Base-by-base conservation (phyloP, 2,888 invertebrate species). In the Druceiella hillmani region DNA sequence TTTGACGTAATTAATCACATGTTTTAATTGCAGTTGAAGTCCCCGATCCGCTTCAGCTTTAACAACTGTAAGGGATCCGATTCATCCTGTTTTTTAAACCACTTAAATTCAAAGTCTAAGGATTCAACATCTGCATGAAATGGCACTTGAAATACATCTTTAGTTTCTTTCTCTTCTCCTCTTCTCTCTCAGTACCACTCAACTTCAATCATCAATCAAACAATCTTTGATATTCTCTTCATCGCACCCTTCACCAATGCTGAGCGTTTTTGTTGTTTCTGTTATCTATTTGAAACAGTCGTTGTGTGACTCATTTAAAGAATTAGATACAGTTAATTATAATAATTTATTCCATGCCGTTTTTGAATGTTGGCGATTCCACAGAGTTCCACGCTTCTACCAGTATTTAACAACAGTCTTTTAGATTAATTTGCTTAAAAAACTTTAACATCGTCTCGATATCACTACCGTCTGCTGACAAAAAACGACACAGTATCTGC, bases 41-140 rank as follows among this genome's bases (percentile, higher is more conserved):
- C n/a, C 6, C 22, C 6, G 22, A n/a, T 20, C n/a, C 22, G 9
- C n/a, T 20, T 20, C n/a, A 20, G 9, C n/a, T 20, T 6, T 20
- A 20, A n/a, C 22, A 20, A n/a, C 22, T n/a, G 22, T n/a, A 20
- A 7, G 9, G 22, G 22, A n/a, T 20, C 22, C n/a, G 22, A 20
- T 20, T 20, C 22, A 20, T n/a, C n/a, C 22, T 20, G 22, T 20
- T n/a, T 20, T n/a, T 20, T 20, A 20, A 20, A 20, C 22, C 22
- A 20, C n/a, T 20, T 20, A n/a, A 20, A 20, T 20, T 6, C 22
- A n/a, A n/a, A 7, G 6, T 20, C 22, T 20, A 20, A n/a, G 22
- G 6, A 6, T 20, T 20, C n/a, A n/a, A 20, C 22, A 7, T 20
- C 22, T 20, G 22, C n/a, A n/a, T 20, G 6, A 20, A n/a, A 20